A percentile compares a stretch with the other conserved stretches of the same genome.
These are phyloP conservation scores for Probosciger aterrimus DNA, from an alignment of 2,113 vertebrate species.

Conservation along the genomic window DNA sequence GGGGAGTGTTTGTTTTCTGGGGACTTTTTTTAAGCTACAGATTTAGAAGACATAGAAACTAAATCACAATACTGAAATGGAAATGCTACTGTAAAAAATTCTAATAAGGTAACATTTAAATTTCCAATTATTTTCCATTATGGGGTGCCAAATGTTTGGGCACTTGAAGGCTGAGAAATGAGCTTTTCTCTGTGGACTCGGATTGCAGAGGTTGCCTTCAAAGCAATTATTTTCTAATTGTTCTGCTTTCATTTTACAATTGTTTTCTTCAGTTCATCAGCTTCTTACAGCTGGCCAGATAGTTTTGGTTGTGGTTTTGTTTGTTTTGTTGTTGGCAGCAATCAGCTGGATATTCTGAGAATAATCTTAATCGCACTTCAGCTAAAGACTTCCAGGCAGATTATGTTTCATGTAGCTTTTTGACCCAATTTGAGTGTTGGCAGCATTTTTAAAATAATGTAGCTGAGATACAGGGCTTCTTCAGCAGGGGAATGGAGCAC, in stretches of 20 bases:
- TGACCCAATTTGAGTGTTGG: background rate
- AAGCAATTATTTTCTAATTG: background rate
- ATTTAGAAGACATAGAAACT: background rate
- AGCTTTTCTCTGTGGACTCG: background rate
- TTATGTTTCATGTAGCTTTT: background rate
- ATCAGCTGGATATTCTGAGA: background rate
- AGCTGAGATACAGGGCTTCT: background rate
- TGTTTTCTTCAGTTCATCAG: background rate
- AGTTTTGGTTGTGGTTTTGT: background rate
- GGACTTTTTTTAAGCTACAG: background rate
- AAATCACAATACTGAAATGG: background rate
- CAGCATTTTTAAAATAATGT: background rate
- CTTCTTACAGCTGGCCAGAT: background rate
- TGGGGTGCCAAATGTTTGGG: background rate
- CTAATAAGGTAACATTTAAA: background rate
- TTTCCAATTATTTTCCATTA: background rate
- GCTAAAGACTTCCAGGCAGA: background rate
- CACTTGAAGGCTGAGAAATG: background rate
- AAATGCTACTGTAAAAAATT: background rate
- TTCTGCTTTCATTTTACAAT: background rate
- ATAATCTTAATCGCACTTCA: background rate
- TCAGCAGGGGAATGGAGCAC: background rate
- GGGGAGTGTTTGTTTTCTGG: background rate
- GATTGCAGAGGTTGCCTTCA: background rate
- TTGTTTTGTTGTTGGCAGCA: background rate